phyloP scores from a whole-genome alignment of 2,888 invertebrate species.

The Drosophila seclusa region DNA sequence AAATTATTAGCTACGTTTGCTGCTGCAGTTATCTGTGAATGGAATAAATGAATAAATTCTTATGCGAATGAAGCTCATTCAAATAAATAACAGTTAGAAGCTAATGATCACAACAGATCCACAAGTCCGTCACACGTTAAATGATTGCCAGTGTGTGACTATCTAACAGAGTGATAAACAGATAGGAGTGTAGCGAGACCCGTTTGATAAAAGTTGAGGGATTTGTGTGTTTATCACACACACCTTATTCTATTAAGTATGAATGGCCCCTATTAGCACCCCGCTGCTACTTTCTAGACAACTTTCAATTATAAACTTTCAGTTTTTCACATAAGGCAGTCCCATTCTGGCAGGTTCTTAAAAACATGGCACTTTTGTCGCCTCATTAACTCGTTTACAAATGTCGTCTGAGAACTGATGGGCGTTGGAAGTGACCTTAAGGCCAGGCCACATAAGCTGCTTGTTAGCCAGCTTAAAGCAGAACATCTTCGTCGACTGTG shows the following conservation, averaged over 20 bases:
- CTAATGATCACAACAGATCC: slow-evolving; percentile 56
- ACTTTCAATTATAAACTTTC: slow-evolving; percentile 70
- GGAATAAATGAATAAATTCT: slow-evolving; percentile 63
- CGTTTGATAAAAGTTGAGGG: neutral
- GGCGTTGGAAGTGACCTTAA: slow-evolving; percentile 32
- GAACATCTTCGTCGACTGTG: neutral
- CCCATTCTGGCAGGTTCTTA: slow-evolving; percentile 51
- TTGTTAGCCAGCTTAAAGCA: slow-evolving; percentile 15
- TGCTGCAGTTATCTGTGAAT: slow-evolving; percentile 15
- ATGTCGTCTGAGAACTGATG: slow-evolving; percentile 43
- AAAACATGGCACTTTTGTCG: slow-evolving; percentile 3
- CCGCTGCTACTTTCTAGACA: slow-evolving; percentile 59
- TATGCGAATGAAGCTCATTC: slow-evolving; percentile 32
- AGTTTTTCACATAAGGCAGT: slow-evolving; percentile 53
- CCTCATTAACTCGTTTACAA: slow-evolving; percentile 34
- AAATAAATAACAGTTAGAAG: slow-evolving; percentile 58
- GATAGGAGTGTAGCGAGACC: neutral
- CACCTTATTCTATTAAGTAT: slow-evolving; percentile 54
- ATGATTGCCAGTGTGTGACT: slow-evolving; percentile 61
- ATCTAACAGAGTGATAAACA: neutral
- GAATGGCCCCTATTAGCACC: slow-evolving; percentile 47
- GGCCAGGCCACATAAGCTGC: slow-evolving; percentile 14
- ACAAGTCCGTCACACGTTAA: slow-evolving; percentile 31
- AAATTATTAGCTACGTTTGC: slow-evolving; percentile 13
- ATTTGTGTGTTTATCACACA: slow-evolving; percentile 37